A percentile compares a stretch with the other conserved stretches of the same genome.
Conservation (phyloP, 2,113 vertebrate genomes). For the Aplodontia rufa region DNA sequence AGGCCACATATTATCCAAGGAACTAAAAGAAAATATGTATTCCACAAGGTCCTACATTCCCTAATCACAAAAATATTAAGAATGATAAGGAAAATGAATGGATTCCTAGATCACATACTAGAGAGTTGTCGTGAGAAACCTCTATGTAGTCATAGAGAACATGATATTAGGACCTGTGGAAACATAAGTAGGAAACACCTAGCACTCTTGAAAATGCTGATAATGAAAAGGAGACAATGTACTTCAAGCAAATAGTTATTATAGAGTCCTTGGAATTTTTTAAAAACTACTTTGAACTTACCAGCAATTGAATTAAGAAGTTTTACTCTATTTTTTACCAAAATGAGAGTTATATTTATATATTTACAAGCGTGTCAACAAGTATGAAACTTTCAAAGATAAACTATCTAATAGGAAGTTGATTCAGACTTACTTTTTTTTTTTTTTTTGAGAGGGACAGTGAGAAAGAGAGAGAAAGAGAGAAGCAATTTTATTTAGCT, state of each 20-base stretch:
- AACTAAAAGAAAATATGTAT: not conserved
- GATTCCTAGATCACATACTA: not conserved
- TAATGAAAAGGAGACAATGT: not conserved
- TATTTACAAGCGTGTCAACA: not conserved
- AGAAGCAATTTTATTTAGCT: no score
- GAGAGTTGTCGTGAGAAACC: not conserved
- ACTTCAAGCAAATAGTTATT: not conserved
- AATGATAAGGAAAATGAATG: not conserved
- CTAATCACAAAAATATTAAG: slow-evolving; percentile 20
- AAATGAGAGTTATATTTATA: not conserved
- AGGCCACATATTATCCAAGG: not conserved
- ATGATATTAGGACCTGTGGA: not conserved
- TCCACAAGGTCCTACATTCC: not conserved
- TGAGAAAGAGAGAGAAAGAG: no score
- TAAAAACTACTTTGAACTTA: slow-evolving; percentile 9
- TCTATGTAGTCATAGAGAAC: not conserved
- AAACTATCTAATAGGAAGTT: slow-evolving; percentile 27
- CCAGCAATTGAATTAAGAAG: not conserved
- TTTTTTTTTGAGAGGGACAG: no score
- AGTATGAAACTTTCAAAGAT: not conserved
- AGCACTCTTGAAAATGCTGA: not conserved
- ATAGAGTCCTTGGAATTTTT: not conserved
- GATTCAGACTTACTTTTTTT: not conserved
- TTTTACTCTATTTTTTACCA: not conserved
- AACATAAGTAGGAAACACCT: not conserved